These are phyloP conservation scores for Eulemur albifrons DNA, from an alignment of 2,797 vertebrate species.

Conservation along the genomic window DNA sequence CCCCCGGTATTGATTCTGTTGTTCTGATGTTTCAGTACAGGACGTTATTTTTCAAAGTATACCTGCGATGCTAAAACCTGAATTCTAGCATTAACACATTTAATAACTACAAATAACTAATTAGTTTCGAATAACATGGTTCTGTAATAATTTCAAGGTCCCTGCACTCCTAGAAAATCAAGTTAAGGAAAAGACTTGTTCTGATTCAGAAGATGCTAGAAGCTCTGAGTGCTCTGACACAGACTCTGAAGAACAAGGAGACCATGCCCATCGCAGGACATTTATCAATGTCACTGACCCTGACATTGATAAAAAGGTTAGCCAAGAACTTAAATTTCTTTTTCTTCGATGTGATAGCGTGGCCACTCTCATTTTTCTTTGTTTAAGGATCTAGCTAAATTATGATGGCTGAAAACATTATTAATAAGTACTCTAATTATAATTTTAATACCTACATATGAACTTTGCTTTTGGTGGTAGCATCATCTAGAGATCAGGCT, in stretches of 20 bases:
- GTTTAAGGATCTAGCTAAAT: not conserved
- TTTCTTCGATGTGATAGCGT: not conserved
- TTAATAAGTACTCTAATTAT: not conserved
- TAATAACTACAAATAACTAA: not conserved
- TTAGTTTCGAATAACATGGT: not conserved
- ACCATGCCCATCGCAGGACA: constrained; percentile 35
- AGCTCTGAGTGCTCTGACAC: constrained; percentile 75
- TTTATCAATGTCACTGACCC: constrained; percentile 24
- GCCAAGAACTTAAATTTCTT: not conserved
- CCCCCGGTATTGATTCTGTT: not conserved
- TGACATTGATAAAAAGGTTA: constrained; percentile 91
- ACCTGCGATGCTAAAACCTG: not conserved
- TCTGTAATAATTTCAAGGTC: constrained; percentile 83
- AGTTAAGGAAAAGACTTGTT: constrained; percentile 70
- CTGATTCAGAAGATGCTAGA: constrained; percentile 76
- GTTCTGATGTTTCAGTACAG: not conserved
- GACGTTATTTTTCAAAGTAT: not conserved
- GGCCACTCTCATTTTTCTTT: not conserved
- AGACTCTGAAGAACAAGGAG: constrained; percentile 79
- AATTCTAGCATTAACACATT: not conserved
- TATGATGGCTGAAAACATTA: not conserved
- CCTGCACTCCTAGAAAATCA: constrained; percentile 91
- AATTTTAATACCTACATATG: not conserved
- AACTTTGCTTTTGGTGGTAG: not conserved
- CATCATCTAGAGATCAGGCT: not conserved